Evolutionary conservation across 2,113 vertebrate species (phyloP).

Genomic region (Leptocoma aspasia): DNA sequence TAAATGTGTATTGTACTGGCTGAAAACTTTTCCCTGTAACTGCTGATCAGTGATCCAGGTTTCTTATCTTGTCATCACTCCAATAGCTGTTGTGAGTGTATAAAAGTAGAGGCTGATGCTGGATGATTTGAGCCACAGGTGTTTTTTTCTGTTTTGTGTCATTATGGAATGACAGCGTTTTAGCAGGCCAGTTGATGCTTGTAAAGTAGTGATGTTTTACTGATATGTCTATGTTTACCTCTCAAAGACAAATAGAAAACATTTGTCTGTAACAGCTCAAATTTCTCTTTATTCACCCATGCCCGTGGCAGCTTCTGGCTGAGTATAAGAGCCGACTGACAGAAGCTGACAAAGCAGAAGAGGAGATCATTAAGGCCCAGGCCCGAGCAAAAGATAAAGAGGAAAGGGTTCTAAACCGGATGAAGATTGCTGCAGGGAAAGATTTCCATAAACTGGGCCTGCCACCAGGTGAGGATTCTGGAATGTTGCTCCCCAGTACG

Average conservation of each 20-base stretch:
- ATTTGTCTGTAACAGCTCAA: neutral
- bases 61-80: neutral
- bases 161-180: neutral
- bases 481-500: neutral
- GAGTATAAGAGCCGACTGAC: conserved; percentile 65
- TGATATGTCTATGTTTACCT: neutral
- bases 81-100: neutral
- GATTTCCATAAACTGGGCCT: conserved; percentile 44
- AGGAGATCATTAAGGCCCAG: conserved; percentile 80
- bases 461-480: conserved; percentile 76
- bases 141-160: neutral
- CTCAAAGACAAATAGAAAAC: neutral
- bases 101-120: neutral
- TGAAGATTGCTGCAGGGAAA: conserved; percentile 38
- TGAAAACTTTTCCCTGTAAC: neutral
- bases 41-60: neutral
- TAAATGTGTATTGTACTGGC: neutral
- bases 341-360: conserved; percentile 78
- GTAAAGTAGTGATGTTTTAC: neutral
- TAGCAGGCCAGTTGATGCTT: neutral
- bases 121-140: neutral
- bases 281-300: neutral
- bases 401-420: conserved; percentile 42
- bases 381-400: conserved; percentile 72
- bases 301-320: conserved; percentile 64